Evolutionary conservation across 2,113 vertebrate species (phyloP), one percentile per base, ranked within the genome.

Genomic region (Forbesichthys agassizii): DNA sequence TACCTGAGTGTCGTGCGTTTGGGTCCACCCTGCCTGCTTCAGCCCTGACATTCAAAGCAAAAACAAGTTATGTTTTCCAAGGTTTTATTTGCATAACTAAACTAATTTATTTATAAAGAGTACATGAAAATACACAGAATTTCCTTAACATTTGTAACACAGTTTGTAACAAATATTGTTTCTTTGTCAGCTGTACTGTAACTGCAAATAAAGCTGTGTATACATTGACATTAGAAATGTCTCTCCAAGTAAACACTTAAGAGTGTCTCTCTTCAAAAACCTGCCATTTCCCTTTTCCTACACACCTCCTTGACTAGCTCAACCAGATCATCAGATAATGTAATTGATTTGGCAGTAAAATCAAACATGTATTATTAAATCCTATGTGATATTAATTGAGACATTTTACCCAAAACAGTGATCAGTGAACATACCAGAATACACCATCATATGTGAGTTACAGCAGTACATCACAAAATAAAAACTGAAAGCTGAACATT

Each of bases 21-120:
- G 27, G 27, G 27, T 27, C 27, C 27, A 27, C 27, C 27, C 27
- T 27, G 27, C 27, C 27, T 27, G 27, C 27, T 27, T 27, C 27
- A 27, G 27, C 27, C 27, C 2, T 27, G 27, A 27, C 27, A 27
- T 64, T 70, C 48, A 4, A 42, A 42, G 7, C 36, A 42, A 5
- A 42, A 42, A 42, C 36, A 73, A 33, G 36, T 64, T 49, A 11
- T 74, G 20, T 66, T 73, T 68, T 78, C 20, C 11, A 27, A 57
- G 0, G 5, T 78, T 84, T 83, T 82, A 84, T 84, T 84, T 36
- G 54, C 74, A 72, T 73, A 57, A 61, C 62, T 67, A 56, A 55
- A 27, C 48, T 27, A 76, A 61, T 69, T 59, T 74, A 71, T 33
- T 73, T 66, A 64, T 84, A 77, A 66, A 74, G 46, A 71, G 68